A percentile compares a stretch with the other conserved stretches of the same genome.
These are phyloP conservation scores for Felis catus DNA, from an alignment of 2,113 vertebrate genomes.

Conservation along the genomic window DNA sequence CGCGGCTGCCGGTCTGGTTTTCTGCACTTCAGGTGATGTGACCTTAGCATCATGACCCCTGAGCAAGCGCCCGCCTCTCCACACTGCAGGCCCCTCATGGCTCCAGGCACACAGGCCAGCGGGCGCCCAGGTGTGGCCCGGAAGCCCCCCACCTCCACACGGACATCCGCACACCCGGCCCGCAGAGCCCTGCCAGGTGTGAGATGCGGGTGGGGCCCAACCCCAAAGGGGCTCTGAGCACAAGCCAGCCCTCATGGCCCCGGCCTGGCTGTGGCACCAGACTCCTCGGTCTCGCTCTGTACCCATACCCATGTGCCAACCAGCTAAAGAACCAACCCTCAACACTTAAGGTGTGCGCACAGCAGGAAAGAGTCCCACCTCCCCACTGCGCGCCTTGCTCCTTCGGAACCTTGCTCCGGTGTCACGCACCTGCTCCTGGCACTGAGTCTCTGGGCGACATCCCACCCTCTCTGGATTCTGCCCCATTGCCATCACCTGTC, in stretches of 20 bases:
- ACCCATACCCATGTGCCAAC: not conserved
- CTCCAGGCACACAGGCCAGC: not conserved
- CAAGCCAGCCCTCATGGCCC: not conserved
- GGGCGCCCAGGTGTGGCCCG: not conserved
- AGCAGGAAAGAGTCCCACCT: not conserved
- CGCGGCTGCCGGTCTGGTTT: not conserved
- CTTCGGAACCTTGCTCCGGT: not conserved
- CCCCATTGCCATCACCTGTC: not conserved
- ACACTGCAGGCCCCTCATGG: not conserved
- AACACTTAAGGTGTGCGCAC: not conserved
- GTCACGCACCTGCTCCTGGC: not conserved
- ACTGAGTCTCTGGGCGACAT: not conserved
- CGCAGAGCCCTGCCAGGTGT: not conserved
- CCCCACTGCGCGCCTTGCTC: not conserved
- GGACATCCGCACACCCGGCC: not conserved
- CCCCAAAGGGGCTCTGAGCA: not conserved
- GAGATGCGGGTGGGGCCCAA: not conserved
- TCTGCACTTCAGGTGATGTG: not conserved
- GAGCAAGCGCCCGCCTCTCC: no score
- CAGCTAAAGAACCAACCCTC: not conserved
- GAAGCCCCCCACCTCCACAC: not conserved
- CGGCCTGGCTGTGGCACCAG: not conserved
- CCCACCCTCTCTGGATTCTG: not conserved
- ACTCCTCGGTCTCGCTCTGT: not conserved
- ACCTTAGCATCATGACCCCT: not conserved